Evolutionary conservation across 2,113 vertebrate species (phyloP).

Genomic region (Chionodraco myersi): DNA sequence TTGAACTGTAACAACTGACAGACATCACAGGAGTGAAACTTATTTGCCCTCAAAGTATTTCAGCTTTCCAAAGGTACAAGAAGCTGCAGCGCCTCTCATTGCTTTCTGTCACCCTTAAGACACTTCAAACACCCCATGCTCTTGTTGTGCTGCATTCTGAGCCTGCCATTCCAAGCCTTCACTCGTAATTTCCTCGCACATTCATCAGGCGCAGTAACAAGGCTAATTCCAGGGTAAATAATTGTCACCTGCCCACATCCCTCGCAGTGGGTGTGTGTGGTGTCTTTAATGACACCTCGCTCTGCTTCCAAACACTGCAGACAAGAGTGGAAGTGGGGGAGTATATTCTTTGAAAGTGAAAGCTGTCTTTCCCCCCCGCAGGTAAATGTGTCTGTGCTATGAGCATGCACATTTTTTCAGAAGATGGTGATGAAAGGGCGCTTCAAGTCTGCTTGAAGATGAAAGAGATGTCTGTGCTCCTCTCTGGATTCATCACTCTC

Average conservation of each 20-base stretch:
- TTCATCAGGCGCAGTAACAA: slow-evolving; percentile 63
- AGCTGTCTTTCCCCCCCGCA: slow-evolving; percentile 53
- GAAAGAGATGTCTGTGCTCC: slow-evolving; percentile 79
- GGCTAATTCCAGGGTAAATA: slow-evolving; percentile 69
- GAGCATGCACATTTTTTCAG: slow-evolving; percentile 65
- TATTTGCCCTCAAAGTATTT: slow-evolving; percentile 13
- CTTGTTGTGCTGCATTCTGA: slow-evolving; percentile 22
- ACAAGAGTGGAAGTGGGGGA: slow-evolving; percentile 35
- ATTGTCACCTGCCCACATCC: slow-evolving; percentile 63
- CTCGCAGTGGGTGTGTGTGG: slow-evolving; percentile 27
- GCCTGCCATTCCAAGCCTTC: slow-evolving; percentile 47
- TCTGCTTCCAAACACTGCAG: slow-evolving; percentile 50
- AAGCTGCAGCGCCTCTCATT: slow-evolving; percentile 14
- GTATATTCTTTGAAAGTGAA: slow-evolving; percentile 72
- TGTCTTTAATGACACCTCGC: slow-evolving; percentile 55
- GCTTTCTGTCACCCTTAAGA: slow-evolving; percentile 34
- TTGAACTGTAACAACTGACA: slow-evolving; percentile 19
- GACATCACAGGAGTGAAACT: slow-evolving; percentile 29
- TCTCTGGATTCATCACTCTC: slow-evolving; percentile 80
- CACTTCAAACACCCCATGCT: slow-evolving; percentile 29
- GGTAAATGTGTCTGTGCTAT: slow-evolving; percentile 55
- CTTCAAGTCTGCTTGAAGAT: slow-evolving; percentile 70
- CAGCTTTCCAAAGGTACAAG: slow-evolving; percentile 17
- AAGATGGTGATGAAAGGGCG: slow-evolving; percentile 78
- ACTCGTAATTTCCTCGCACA: slow-evolving; percentile 60